Conservation (phyloP, 2,797 vertebrate genomes). For the Erithacus rubecula region DNA sequence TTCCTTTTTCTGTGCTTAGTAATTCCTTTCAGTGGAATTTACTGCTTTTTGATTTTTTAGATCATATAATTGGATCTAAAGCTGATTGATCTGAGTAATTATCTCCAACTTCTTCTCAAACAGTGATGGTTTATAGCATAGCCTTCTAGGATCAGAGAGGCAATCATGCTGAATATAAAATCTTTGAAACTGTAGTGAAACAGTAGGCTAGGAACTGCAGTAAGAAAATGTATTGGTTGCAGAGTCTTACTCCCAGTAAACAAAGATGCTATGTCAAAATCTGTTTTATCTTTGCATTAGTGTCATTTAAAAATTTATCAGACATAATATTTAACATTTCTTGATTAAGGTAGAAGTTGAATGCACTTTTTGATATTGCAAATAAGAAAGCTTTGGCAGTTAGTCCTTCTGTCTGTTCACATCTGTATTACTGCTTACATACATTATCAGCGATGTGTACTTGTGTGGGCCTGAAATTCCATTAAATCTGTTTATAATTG, state of each 20-base stretch:
- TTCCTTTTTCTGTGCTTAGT: background rate
- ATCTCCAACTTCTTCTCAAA: background rate
- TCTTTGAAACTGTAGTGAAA: background rate
- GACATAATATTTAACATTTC: background rate
- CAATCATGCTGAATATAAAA: background rate
- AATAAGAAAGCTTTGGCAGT: background rate
- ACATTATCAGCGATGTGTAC: background rate
- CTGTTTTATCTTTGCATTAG: background rate
- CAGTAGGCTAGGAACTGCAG: background rate
- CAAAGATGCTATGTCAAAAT: background rate
- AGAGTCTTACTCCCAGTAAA: background rate
- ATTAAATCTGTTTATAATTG: background rate
- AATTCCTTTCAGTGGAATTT: background rate
- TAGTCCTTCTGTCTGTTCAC: background rate
- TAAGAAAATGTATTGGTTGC: background rate
- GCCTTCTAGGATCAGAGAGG: background rate
- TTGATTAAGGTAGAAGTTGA: background rate
- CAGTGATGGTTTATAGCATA: background rate
- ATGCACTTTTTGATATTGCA: background rate
- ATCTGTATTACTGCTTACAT: background rate
- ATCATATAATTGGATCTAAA: background rate
- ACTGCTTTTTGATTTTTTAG: background rate
- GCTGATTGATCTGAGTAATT: background rate
- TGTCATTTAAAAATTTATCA: background rate
- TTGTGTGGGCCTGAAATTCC: fast-evolving